Evolutionary conservation across 2,888 invertebrate genomes (phyloP).

Genomic region (Pinctada fucata): DNA sequence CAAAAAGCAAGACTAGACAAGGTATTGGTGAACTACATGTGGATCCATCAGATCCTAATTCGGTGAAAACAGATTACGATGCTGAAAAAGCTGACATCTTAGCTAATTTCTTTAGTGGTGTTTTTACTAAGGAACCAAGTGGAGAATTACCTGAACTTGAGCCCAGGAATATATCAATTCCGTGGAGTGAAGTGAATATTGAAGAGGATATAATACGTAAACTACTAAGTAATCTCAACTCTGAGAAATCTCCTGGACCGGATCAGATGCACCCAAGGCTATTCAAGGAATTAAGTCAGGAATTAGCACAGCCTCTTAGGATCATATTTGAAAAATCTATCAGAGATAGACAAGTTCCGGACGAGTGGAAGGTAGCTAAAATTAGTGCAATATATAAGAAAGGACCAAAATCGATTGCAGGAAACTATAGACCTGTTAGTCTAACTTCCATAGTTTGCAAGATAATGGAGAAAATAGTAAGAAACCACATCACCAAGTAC

Average conservation of each 20-base stretch:
- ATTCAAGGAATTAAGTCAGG: constrained; percentile 6
- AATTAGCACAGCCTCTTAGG: constrained; percentile 15
- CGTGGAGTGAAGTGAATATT: background rate
- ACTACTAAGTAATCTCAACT: background rate
- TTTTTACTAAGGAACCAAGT: constrained; percentile 6
- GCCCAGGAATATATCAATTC: background rate
- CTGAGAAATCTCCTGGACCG: constrained; percentile 25
- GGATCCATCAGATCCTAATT: background rate
- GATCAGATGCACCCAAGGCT: constrained; percentile 16
- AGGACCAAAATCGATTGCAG: no score
- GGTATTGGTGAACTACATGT: constrained; percentile 4
- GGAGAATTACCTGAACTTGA: constrained; percentile 2
- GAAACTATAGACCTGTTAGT: no score
- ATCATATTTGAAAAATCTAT: background rate
- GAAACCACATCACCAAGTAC: no score
- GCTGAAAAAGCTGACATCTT: constrained; percentile 3
- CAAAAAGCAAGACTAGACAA: constrained; percentile 20
- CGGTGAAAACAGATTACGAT: background rate
- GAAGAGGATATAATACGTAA: background rate
- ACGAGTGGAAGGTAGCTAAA: no score
- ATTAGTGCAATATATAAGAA: no score
- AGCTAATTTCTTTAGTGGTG: constrained; percentile 10
- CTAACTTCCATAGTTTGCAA: no score
- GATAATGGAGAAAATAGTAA: no score
- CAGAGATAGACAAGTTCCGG: no score